Conservation (phyloP, 2,888 invertebrate genomes). For the Blomia tropicalis region DNA sequence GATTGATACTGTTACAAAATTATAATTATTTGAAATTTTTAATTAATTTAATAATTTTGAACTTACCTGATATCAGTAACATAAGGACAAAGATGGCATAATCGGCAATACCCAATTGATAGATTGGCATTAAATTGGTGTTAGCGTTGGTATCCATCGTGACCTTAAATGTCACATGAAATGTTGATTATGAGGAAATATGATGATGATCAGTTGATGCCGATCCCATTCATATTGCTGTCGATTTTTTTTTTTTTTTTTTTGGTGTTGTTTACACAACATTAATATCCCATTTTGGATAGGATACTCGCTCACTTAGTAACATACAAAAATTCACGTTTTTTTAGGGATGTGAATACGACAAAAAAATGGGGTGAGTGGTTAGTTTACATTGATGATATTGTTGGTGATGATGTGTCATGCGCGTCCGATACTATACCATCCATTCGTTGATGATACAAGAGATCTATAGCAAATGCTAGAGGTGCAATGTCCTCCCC, state of each 20-base stretch:
- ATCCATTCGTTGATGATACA: no score
- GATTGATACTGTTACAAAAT: constrained; percentile 38
- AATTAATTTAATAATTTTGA: neutral
- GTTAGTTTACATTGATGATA: no score
- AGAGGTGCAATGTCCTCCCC: no score
- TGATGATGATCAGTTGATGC: neutral
- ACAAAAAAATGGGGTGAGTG: no score
- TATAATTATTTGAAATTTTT: neutral
- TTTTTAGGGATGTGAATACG: no score
- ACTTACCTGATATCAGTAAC: constrained; percentile 22
- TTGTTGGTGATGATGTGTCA: no score
- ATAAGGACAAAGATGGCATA: constrained; percentile 22
- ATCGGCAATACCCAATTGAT: constrained; percentile 11
- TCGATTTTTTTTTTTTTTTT: neutral
- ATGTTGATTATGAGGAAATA: neutral
- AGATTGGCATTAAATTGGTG: neutral
- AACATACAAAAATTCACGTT: no score
- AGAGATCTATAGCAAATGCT: no score
- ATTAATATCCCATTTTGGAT: no score
- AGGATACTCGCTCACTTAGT: no score
- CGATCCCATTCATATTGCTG: neutral
- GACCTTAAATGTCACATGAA: neutral
- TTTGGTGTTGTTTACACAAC: neutral
- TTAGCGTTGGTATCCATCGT: neutral
- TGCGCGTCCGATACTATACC: no score